These are phyloP conservation scores for Amphimedon queenslandica DNA, from an alignment of 37 sponge, comb jelly and placozoan genomes.

Conservation along the genomic window DNA sequence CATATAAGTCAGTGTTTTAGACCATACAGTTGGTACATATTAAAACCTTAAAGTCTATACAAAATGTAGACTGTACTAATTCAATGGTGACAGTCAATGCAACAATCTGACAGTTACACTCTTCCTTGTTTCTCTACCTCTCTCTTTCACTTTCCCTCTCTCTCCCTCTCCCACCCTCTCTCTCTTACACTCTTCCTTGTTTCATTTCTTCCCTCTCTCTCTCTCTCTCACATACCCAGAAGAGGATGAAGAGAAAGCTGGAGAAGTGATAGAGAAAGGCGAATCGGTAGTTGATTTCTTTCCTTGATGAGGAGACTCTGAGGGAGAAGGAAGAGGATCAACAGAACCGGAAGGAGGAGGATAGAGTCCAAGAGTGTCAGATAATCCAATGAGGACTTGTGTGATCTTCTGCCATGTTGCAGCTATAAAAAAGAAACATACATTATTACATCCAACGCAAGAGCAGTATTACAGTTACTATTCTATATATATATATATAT, in stretches of 20 bases:
- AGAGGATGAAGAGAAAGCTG: not conserved
- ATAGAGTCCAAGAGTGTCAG: not conserved
- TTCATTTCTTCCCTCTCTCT: no score
- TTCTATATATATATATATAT: no score
- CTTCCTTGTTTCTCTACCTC: no score
- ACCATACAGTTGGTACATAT: no score
- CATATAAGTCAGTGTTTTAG: no score
- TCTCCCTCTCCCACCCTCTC: no score
- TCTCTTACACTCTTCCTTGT: no score
- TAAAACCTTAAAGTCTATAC: no score
- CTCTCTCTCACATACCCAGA: not conserved
- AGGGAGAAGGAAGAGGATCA: slow-evolving; percentile 7
- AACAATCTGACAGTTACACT: no score
- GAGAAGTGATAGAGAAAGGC: not conserved
- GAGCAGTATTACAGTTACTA: not conserved
- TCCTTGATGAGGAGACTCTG: not conserved
- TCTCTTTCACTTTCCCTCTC: no score
- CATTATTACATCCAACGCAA: not conserved
- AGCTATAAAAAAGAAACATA: not conserved
- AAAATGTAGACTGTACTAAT: no score
- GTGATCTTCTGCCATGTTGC: slow-evolving; percentile 9
- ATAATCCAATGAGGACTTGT: not conserved
- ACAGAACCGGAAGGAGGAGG: slow-evolving; percentile 7
- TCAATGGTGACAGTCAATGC: no score
- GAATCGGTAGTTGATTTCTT: not conserved